A percentile compares a stretch with the other conserved stretches of the same genome.
Conservation (phyloP, 2,797 vertebrate species). For the Masticophis lateralis region DNA sequence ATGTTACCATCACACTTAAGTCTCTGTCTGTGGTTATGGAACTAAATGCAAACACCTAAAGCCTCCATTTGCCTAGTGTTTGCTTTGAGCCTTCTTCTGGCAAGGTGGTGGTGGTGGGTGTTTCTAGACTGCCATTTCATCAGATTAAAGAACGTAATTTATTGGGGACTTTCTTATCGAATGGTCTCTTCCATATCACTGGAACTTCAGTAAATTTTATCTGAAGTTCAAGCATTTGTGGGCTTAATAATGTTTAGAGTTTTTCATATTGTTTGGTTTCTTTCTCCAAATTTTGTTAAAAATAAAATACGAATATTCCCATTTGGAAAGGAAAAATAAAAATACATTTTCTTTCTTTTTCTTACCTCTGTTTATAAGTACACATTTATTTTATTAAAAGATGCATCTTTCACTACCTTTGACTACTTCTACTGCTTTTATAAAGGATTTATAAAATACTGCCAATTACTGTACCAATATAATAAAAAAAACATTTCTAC, state of each 20-base stretch:
- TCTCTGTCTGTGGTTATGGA: not conserved
- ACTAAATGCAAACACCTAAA: not conserved
- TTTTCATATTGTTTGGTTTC: not conserved
- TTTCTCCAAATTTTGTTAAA: not conserved
- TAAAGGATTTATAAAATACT: not conserved
- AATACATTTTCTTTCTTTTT: not conserved
- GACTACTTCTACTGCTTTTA: not conserved
- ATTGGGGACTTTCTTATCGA: not conserved
- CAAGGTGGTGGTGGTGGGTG: not conserved
- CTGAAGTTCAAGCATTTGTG: not conserved
- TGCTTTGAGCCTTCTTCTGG: conserved; percentile 10
- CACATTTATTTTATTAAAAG: not conserved
- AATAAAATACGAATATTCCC: not conserved
- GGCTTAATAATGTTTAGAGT: not conserved
- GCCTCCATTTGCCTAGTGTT: not conserved
- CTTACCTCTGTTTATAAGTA: not conserved
- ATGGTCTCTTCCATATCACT: conserved; percentile 21
- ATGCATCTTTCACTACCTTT: not conserved
- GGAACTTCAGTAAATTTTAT: conserved; percentile 25
- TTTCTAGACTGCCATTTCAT: not conserved
- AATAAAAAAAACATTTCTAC: not conserved
- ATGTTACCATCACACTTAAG: not conserved
- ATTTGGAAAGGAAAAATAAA: not conserved
- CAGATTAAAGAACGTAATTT: not conserved
- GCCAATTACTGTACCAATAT: not conserved